Evolutionary conservation across 1,140 invertebrate genomes (phyloP).

Genomic region (Trichoplusia ni): DNA sequence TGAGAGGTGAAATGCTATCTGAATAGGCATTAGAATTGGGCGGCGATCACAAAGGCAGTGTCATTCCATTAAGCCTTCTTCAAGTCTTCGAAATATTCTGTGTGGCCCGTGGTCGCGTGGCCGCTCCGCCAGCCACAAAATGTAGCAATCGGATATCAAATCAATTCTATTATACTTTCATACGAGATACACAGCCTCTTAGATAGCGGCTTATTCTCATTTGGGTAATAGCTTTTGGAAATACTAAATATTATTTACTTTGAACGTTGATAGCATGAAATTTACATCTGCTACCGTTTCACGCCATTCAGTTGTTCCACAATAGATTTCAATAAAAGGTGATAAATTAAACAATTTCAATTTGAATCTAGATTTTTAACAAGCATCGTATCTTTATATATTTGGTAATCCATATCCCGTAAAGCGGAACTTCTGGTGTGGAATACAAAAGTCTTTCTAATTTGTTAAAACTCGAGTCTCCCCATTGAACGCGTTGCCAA

Average conservation of each 20-base stretch:
- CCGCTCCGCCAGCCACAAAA: conserved; percentile 42
- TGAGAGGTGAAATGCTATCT: conserved; percentile 77
- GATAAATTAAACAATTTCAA: too few relatives aligned
- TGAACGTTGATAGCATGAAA: conserved; percentile 20
- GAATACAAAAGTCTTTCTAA: conserved; percentile 39
- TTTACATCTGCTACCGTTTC: conserved; percentile 6
- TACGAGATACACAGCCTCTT: conserved; percentile 39
- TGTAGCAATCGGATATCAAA: conserved; percentile 72
- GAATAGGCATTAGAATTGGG: conserved; percentile 80
- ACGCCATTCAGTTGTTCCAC: neutral
- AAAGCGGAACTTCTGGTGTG: conserved; percentile 32
- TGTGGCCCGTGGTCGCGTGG: conserved; percentile 78
- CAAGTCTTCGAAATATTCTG: conserved; percentile 68
- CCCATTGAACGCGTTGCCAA: conserved; percentile 47
- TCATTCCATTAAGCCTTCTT: conserved; percentile 81
- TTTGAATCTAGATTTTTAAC: neutral
- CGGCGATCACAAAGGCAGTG: conserved; percentile 77
- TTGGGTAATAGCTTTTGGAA: conserved; percentile 26
- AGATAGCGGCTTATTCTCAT: conserved; percentile 39
- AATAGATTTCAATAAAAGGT: neutral
- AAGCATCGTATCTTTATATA: neutral
- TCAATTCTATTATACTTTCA: conserved; percentile 74
- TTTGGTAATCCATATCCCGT: neutral
- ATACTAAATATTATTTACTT: conserved; percentile 28
- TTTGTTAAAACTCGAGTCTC: conserved; percentile 45